Base-by-base conservation (phyloP, 2,888 invertebrate genomes). In the Trissolcus brochymenae region DNA sequence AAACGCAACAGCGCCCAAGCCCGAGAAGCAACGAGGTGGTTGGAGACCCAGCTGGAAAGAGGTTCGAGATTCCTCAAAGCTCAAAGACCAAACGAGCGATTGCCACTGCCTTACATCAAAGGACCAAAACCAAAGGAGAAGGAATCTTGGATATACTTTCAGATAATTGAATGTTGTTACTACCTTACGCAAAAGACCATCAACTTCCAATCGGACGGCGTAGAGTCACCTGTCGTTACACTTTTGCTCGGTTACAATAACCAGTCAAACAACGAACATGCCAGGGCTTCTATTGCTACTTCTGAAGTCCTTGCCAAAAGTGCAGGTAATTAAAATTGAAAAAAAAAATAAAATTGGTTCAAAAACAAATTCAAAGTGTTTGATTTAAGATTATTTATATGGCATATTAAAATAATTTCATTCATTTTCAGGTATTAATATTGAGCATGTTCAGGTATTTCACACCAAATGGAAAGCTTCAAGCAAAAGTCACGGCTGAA, bases 1-100 rank as follows among this genome's bases (percentile, higher is more conserved):
- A 98, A 98, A 90, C 94, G 95, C 75, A 94, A 94, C 81, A 94
- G 94, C 84, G 93, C 93, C 79, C 93, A 94, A 79, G 97, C 97
- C 0, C 92, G 98, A 61, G 96, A 97, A 87, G 96, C 96, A 3
- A 98, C 97, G 74, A 94, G 98, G 81, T 98, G 97, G 97, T 90
- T 98, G 79, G 98, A 98, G 89, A 91, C 92, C 43, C 96, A 97
- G 87, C 93, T 98, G 80, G 93, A 94, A 81, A 93, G 94, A 79
- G 98, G 98, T 11, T 96, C 96, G 82, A 92, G 97, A 79, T 97
- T 94, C 88, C 91, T 98, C 84, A 92, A 96, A 81, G 94, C 96
- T 0, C 98, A 98, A 90, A 93, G 96, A 19, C 93, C 94, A 16
- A 94, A 95, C 74, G 97, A 98, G 89, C 92, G 93, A 25, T 91